Conservation (phyloP, 2,113 vertebrate species). For the Vidua chalybeata region DNA sequence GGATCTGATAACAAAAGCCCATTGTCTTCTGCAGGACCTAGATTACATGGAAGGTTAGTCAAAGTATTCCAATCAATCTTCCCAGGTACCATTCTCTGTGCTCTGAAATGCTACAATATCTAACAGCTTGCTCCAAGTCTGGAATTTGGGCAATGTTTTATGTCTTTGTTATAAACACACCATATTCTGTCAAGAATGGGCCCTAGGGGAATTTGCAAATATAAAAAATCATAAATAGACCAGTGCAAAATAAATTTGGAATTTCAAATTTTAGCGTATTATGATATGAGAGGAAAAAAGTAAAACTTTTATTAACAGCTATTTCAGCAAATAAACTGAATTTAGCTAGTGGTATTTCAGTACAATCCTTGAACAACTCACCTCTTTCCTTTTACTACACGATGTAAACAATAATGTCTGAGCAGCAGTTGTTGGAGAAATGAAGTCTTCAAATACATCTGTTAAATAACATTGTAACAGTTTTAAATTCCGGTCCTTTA, state of each 20-base stretch:
- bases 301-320: background rate
- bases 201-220: background rate
- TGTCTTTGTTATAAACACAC: background rate
- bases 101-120: background rate
- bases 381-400: conserved; percentile 99
- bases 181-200: background rate
- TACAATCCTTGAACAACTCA: conserved; percentile 53
- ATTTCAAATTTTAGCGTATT: background rate
- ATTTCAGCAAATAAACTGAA: background rate
- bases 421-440: conserved; percentile 96
- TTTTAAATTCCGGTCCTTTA: background rate
- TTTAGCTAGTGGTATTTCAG: background rate
- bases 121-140: background rate
- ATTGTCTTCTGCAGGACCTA: conserved; percentile 98
- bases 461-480: conserved; percentile 25
- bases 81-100: background rate
- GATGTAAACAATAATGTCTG: conserved; percentile 97
- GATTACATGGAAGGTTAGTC: background rate
- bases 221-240: background rate
- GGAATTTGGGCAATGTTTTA: background rate
- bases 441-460: conserved; percentile 99
- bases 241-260: background rate
- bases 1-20: conserved; percentile 98
- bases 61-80: background rate
- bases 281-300: background rate